Evolutionary conservation across 2,113 vertebrate species (phyloP).

Genomic region (Macheiramphus alcinus): DNA sequence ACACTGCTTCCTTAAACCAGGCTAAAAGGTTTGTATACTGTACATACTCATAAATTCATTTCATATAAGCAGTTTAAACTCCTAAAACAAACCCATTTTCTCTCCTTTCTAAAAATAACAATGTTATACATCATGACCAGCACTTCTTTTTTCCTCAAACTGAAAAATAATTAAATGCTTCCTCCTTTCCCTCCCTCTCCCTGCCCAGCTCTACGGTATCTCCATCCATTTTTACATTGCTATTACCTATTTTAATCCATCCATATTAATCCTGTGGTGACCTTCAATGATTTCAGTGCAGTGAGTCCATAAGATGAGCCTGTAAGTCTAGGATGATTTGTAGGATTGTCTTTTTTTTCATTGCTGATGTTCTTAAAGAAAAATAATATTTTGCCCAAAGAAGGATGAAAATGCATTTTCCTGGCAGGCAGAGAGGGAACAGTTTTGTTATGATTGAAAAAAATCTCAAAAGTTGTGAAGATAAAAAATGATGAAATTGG

Average conservation of each 20-base stretch:
- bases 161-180: conserved; percentile 9
- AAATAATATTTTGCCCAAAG: background rate
- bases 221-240: background rate
- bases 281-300: background rate
- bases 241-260: conserved; percentile 34
- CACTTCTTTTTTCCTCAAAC: background rate
- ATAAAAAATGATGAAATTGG: background rate
- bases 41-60: background rate
- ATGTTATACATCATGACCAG: background rate
- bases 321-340: background rate
- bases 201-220: background rate
- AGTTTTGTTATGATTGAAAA: background rate
- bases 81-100: background rate
- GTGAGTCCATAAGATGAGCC: background rate
- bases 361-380: background rate
- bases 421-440: background rate
- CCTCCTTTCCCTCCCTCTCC: background rate
- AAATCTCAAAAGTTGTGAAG: background rate
- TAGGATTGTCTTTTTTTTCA: background rate
- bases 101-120: background rate
- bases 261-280: background rate
- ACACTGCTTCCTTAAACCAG: background rate
- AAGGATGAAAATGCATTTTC: conserved; percentile 19
- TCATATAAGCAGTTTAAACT: background rate
- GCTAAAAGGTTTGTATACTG: background rate